These are phyloP conservation scores for Cyclopterus lumpus DNA, from an alignment of 2,797 vertebrate genomes.

Conservation along the genomic window DNA sequence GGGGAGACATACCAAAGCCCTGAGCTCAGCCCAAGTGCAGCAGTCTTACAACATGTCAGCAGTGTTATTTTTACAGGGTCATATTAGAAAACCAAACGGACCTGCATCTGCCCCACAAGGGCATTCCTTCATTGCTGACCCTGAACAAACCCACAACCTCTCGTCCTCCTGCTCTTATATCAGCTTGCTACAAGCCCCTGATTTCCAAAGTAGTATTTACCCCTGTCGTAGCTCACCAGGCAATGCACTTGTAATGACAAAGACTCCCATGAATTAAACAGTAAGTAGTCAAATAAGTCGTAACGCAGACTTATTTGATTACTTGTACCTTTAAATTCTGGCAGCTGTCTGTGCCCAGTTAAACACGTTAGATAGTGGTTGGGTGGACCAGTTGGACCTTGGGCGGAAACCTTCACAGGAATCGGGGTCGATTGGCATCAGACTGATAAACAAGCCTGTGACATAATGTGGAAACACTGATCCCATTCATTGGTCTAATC, in stretches of 20 bases:
- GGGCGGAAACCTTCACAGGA: constrained; percentile 62
- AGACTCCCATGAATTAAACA: constrained; percentile 73
- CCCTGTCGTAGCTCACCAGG: constrained; percentile 63
- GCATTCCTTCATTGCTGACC: constrained; percentile 76
- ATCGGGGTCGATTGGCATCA: constrained; percentile 67
- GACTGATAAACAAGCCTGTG: constrained; percentile 78
- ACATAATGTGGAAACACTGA: constrained; percentile 86
- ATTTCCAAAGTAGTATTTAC: constrained; percentile 71
- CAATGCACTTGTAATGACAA: constrained; percentile 69
- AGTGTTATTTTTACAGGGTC: constrained; percentile 82
- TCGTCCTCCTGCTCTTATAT: constrained; percentile 65
- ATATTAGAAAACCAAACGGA: constrained; percentile 77
- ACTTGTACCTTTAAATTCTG: constrained; percentile 66
- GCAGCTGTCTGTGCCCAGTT: constrained; percentile 52
- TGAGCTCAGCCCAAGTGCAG: constrained; percentile 79
- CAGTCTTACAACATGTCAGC: constrained; percentile 77
- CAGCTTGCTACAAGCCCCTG: constrained; percentile 61
- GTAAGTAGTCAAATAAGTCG: constrained; percentile 60
- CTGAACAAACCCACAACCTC: constrained; percentile 69
- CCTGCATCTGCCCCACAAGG: constrained; percentile 76
- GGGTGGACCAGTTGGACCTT: constrained; percentile 52
- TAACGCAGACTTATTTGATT: constrained; percentile 58
- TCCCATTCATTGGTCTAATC: constrained; percentile 77
- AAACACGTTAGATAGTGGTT: constrained; percentile 52
- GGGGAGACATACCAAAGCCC: constrained; percentile 80